A percentile compares a stretch with the other conserved stretches of the same genome.
phyloP scores from a whole-genome alignment of 1,140 invertebrate species.

The Lucilia cuprina region DNA sequence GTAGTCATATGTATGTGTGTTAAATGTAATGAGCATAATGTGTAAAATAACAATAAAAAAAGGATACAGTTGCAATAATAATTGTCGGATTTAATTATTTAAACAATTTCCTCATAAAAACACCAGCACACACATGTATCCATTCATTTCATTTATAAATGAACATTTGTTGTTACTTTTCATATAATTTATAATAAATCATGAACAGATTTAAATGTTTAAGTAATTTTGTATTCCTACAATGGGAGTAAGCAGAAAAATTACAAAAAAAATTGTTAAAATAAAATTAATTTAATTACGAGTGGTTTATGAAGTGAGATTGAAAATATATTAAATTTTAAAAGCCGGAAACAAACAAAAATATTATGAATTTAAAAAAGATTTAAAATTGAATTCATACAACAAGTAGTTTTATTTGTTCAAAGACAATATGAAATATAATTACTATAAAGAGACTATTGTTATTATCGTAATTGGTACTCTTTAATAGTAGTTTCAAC shows the following conservation, averaged over 20 bases:
- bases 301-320: conserved; percentile 3
- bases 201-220: conserved; percentile 37
- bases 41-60: conserved; percentile 13
- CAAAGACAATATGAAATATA: too few species aligned
- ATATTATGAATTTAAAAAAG: too few species aligned
- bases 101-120: conserved; percentile 36
- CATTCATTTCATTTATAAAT: too few species aligned
- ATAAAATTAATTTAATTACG: neutral
- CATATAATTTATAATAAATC: conserved; percentile 37
- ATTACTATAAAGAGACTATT: too few species aligned
- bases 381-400: too few species aligned
- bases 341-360: neutral
- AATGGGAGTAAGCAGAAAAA: neutral
- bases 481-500: too few species aligned
- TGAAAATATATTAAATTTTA: neutral
- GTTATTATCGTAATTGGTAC: too few species aligned
- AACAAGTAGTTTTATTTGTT: too few species aligned
- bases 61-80: conserved; percentile 48
- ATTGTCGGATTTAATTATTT: conserved; percentile 49
- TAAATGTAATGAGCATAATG: conserved; percentile 16
- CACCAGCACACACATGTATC: neutral
- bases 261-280: neutral
- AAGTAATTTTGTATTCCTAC: neutral
- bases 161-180: conserved; percentile 1
- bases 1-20: neutral